Percentiles rank a stretch among this genome's conserved stretches.
phyloP scores from a whole-genome alignment of 2,113 vertebrate species.

The Noturus placidus region DNA sequence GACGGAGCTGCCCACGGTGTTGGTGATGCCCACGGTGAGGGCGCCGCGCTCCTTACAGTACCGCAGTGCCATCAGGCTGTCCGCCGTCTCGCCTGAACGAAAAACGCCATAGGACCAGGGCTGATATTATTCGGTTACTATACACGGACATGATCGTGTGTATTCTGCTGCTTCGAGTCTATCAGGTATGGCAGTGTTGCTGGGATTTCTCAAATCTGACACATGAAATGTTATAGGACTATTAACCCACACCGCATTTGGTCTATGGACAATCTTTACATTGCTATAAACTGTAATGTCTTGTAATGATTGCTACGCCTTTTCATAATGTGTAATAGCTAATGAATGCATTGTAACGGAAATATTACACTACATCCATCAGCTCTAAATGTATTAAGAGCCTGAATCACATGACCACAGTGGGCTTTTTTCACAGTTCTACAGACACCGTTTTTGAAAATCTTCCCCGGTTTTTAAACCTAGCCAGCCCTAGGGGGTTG shows the following conservation, averaged over 20 bases:
- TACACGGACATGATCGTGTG: not conserved
- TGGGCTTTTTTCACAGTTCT: not conserved
- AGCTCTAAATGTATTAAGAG: not conserved
- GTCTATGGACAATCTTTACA: not conserved
- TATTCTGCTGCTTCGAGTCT: no score
- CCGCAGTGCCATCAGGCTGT: slow-evolving; percentile 89
- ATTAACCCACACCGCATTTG: not conserved
- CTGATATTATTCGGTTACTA: not conserved
- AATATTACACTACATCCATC: not conserved
- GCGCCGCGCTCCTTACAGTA: slow-evolving; percentile 96
- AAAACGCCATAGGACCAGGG: not conserved
- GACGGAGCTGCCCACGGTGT: slow-evolving; percentile 96
- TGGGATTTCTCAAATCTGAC: not conserved
- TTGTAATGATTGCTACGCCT: no score
- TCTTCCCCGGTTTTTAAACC: not conserved
- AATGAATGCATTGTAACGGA: not conserved
- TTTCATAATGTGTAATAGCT: not conserved
- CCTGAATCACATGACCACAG: no score
- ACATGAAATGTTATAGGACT: not conserved
- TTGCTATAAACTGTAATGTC: not conserved
- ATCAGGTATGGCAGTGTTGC: not conserved
- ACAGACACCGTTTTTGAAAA: no score
- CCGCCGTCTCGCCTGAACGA: slow-evolving; percentile 89
- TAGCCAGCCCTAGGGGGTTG: no score
- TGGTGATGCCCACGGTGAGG: slow-evolving; percentile 94